Conservation (phyloP, 1,140 invertebrate genomes). For the Elymnias hypermnestra region DNA sequence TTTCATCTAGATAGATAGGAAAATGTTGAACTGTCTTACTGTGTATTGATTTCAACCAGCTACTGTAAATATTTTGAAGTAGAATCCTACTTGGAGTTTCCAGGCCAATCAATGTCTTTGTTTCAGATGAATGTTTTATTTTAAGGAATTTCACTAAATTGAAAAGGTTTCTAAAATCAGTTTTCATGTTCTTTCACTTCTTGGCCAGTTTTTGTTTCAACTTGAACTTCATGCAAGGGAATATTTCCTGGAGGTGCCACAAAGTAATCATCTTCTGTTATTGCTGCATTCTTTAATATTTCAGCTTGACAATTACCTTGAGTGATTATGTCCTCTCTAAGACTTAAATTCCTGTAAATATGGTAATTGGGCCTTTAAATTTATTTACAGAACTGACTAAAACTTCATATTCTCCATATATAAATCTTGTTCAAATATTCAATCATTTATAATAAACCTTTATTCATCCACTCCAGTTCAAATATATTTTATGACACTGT, state of each 20-base stretch:
- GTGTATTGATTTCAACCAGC: conserved; percentile 48
- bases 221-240: conserved; percentile 77
- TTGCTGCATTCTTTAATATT: conserved; percentile 83
- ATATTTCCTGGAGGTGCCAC: conserved; percentile 90
- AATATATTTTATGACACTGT: no score
- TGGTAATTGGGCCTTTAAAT: no score
- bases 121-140: conserved; percentile 42
- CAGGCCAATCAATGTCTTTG: conserved; percentile 32
- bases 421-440: no score
- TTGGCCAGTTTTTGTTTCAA: conserved; percentile 39
- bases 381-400: no score
- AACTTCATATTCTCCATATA: no score
- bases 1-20: conserved; percentile 36
- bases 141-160: conserved; percentile 45
- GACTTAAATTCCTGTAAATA: conserved; percentile 79
- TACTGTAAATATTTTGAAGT: conserved; percentile 45
- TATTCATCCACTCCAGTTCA: no score
- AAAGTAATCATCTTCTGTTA: conserved; percentile 92
- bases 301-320: conserved; percentile 81
- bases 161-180: conserved; percentile 49
- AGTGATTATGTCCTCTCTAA: conserved; percentile 83
- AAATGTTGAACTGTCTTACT: conserved; percentile 41
- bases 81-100: conserved; percentile 45
- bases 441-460: no score
- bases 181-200: conserved; percentile 63